These are phyloP conservation scores for Mya arenaria DNA, from an alignment of 1,140 invertebrate genomes.

Conservation along the genomic window DNA sequence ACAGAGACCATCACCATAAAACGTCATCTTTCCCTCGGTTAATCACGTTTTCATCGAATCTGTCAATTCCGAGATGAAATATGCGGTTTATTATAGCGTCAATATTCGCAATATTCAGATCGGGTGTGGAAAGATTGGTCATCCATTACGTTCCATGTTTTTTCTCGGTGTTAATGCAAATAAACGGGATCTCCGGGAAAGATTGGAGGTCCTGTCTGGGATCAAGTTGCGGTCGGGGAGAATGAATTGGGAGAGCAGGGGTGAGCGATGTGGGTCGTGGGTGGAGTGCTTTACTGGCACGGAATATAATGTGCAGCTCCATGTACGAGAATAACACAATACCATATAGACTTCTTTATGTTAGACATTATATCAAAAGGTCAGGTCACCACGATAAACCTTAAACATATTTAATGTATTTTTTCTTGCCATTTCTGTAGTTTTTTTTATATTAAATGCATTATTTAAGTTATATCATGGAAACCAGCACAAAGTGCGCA, in stretches of 20 bases:
- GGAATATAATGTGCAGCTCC: too few relatives aligned
- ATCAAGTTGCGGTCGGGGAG: constrained; percentile 2
- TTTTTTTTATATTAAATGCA: too few relatives aligned
- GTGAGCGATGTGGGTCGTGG: too few relatives aligned
- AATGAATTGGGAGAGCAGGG: background rate
- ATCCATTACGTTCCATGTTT: constrained; percentile 31
- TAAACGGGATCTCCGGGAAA: constrained; percentile 1
- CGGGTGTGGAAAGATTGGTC: constrained; percentile 41
- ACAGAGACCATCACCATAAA: constrained; percentile 30
- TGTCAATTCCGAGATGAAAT: constrained; percentile 46
- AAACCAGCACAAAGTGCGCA: too few relatives aligned
- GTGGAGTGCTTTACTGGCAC: too few relatives aligned
- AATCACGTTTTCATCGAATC: constrained; percentile 50
- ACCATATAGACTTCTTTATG: too few relatives aligned
- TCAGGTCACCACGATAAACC: too few relatives aligned
- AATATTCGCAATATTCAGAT: constrained; percentile 45
- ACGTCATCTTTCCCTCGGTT: constrained; percentile 11
- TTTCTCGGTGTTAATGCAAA: constrained; percentile 54
- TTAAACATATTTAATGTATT: too few relatives aligned
- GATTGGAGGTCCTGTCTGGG: constrained; percentile 14
- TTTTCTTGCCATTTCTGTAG: too few relatives aligned
- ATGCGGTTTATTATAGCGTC: constrained; percentile 41
- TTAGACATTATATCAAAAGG: too few relatives aligned
- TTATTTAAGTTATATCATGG: too few relatives aligned
- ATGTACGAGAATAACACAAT: too few relatives aligned